These are phyloP conservation scores for Morone saxatilis DNA, from an alignment of 2,113 vertebrate species.

Conservation along the genomic window DNA sequence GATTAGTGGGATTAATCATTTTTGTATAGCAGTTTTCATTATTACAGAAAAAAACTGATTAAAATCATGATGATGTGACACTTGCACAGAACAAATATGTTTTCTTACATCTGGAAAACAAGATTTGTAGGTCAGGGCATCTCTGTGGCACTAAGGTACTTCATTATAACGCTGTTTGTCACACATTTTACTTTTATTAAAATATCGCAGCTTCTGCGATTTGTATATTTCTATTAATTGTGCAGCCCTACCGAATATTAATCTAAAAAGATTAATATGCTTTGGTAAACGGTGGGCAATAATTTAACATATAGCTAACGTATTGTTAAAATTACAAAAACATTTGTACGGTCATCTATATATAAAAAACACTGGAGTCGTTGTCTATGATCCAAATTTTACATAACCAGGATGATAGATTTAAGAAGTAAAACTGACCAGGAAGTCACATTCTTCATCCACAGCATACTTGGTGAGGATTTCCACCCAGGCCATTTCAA, in stretches of 20 bases:
- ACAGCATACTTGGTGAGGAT: slow-evolving; percentile 98
- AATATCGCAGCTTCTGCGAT: too few relatives aligned
- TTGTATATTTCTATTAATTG: too few relatives aligned
- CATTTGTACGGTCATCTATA: neutral
- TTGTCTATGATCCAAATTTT: neutral
- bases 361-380: neutral
- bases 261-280: neutral
- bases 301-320: neutral
- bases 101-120: too few relatives aligned
- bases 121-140: too few relatives aligned
- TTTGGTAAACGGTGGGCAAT: neutral
- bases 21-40: too few relatives aligned
- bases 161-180: too few relatives aligned
- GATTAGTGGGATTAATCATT: too few relatives aligned
- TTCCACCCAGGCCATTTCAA: slow-evolving; percentile 95
- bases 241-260: neutral
- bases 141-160: too few relatives aligned
- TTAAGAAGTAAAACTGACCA: slow-evolving; percentile 84
- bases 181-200: too few relatives aligned
- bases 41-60: too few relatives aligned
- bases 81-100: too few relatives aligned
- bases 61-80: too few relatives aligned
- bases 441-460: slow-evolving; percentile 96
- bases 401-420: neutral
- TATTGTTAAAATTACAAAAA: neutral